A percentile compares a stretch with the other conserved stretches of the same genome.
phyloP scores from a whole-genome alignment of 2,113 vertebrate genomes.

The Capreolus pygargus region DNA sequence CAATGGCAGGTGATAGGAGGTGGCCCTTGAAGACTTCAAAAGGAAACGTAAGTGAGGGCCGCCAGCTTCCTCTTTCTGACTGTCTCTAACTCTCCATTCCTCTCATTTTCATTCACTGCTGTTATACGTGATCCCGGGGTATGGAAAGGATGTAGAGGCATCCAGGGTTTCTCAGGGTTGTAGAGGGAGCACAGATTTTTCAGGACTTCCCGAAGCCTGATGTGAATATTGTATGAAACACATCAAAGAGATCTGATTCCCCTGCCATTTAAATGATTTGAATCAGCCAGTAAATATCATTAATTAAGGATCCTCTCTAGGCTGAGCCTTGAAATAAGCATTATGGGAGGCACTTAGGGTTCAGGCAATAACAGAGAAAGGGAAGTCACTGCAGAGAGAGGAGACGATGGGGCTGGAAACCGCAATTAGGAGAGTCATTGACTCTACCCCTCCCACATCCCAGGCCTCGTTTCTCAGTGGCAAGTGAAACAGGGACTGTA shows the following conservation, averaged over 20 bases:
- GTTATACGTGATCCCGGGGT: not conserved
- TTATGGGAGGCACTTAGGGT: slow-evolving; percentile 42
- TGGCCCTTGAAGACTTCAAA: not conserved
- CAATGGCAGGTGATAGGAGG: not conserved
- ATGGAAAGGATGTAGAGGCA: not conserved
- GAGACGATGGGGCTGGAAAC: not conserved
- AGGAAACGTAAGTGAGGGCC: not conserved
- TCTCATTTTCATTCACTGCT: not conserved
- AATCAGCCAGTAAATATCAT: slow-evolving; percentile 38
- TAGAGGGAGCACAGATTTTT: not conserved
- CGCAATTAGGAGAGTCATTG: not conserved
- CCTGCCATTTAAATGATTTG: slow-evolving; percentile 11
- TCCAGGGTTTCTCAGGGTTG: not conserved
- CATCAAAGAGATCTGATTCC: slow-evolving; percentile 19
- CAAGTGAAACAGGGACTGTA: not conserved
- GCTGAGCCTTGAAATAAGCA: slow-evolving; percentile 31
- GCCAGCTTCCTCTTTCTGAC: not conserved
- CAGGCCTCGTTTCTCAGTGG: not conserved
- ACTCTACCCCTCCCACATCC: not conserved
- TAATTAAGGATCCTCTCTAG: slow-evolving; percentile 48
- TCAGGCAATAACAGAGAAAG: slow-evolving; percentile 33
- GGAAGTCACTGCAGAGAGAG: not conserved
- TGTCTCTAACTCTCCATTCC: not conserved
- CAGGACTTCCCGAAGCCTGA: not conserved
- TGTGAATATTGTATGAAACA: slow-evolving; percentile 19